A percentile compares a stretch with the other conserved stretches of the same genome.
Evolutionary conservation across 1,140 invertebrate species (phyloP).

Genomic region (Alviniconcha marisindica): DNA sequence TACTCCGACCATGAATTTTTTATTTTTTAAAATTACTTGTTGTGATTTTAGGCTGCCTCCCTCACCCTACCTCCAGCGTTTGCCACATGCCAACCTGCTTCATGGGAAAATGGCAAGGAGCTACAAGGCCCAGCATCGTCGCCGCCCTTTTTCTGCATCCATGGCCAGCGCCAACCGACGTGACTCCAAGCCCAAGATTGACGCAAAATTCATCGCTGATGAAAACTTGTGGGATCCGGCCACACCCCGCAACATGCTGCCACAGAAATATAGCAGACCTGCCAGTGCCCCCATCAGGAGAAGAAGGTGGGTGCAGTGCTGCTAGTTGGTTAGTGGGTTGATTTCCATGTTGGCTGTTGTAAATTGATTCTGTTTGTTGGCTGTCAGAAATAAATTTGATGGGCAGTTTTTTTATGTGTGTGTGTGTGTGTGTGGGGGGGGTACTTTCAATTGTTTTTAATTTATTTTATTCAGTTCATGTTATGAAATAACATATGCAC

Average conservation of each 20-base stretch:
- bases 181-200: conserved; percentile 70
- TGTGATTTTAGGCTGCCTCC: conserved; percentile 50
- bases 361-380: too few relatives aligned
- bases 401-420: too few relatives aligned
- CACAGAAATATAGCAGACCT: conserved; percentile 40
- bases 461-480: too few relatives aligned
- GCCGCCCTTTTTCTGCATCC: conserved; percentile 61
- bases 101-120: conserved; percentile 43
- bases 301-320: conserved; percentile 54
- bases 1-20: too few relatives aligned
- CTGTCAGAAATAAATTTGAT: too few relatives aligned
- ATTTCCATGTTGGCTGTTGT: too few relatives aligned
- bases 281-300: conserved; percentile 64
- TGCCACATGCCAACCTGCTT: conserved; percentile 61
- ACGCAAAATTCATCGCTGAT: conserved; percentile 73
- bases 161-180: conserved; percentile 20
- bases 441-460: too few relatives aligned
- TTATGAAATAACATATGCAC: too few relatives aligned
- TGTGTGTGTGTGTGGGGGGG: too few relatives aligned
- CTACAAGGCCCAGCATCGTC: conserved; percentile 26
- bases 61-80: conserved; percentile 71
- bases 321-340: too few relatives aligned
- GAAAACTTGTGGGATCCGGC: conserved; percentile 71
- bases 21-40: background rate
- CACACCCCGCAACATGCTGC: conserved; percentile 59